phyloP scores from a whole-genome alignment of 2,113 vertebrate genomes.

The Salvelinus sp. region DNA sequence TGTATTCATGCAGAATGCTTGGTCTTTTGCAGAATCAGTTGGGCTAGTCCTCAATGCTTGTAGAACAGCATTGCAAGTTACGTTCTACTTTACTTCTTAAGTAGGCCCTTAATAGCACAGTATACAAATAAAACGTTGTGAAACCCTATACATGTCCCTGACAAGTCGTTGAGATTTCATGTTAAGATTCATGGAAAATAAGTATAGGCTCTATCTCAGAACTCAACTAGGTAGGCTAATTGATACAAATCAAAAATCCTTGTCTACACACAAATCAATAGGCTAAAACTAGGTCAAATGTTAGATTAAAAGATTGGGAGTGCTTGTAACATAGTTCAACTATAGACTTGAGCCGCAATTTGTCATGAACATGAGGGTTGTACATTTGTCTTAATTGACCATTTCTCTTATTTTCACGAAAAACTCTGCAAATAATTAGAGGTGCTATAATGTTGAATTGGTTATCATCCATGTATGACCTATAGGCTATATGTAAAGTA shows the following conservation, averaged over 20 bases:
- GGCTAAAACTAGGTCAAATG: neutral
- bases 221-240: neutral
- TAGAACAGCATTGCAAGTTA: neutral
- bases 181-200: neutral
- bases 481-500: slow-evolving; percentile 19
- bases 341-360: slow-evolving; percentile 11
- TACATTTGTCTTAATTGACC: slow-evolving; percentile 1
- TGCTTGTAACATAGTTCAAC: neutral
- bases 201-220: neutral
- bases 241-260: neutral
- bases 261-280: neutral
- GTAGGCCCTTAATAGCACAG: neutral
- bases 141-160: neutral
- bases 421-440: slow-evolving; percentile 43
- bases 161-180: too few species aligned
- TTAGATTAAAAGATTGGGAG: neutral
- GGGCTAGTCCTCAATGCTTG: too few species aligned
- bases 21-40: too few species aligned
- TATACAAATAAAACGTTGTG: neutral
- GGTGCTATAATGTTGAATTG: slow-evolving; percentile 23
- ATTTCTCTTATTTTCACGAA: slow-evolving; percentile 1
- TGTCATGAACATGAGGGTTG: slow-evolving; percentile 4
- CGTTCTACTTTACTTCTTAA: too few species aligned
- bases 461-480: slow-evolving; percentile 46
- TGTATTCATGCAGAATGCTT: too few species aligned